Evolutionary conservation across 2,113 vertebrate species (phyloP).

Genomic region (Cervus canadensis): DNA sequence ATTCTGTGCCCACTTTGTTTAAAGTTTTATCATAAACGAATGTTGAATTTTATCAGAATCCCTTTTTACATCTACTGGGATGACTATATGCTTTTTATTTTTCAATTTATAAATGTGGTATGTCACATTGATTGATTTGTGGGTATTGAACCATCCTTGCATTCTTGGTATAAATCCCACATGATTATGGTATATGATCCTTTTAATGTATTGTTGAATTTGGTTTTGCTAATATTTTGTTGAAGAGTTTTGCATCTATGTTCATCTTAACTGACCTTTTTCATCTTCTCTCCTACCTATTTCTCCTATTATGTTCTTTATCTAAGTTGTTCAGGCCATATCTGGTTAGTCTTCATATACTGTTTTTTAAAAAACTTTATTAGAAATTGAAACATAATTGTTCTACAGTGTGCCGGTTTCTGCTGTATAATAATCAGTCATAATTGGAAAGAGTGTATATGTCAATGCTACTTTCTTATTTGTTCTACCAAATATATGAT

Average conservation of each 20-base stretch:
- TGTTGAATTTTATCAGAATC: background rate
- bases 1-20: background rate
- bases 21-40: background rate
- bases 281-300: background rate
- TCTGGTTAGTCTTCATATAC: background rate
- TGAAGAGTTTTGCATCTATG: background rate
- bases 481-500: background rate
- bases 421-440: background rate
- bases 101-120: background rate
- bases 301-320: background rate
- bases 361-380: background rate
- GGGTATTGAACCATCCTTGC: background rate
- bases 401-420: background rate
- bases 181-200: background rate
- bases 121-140: background rate
- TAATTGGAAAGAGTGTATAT: background rate
- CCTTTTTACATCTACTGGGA: background rate
- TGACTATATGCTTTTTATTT: background rate
- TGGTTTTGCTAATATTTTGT: background rate
- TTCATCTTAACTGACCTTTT: background rate
- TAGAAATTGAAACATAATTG: background rate
- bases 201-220: background rate
- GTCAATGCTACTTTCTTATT: background rate
- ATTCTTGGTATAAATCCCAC: background rate
- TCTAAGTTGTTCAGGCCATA: background rate